Base-by-base conservation (phyloP, 2,797 vertebrate species). In the Poeciliopsis gracilis region DNA sequence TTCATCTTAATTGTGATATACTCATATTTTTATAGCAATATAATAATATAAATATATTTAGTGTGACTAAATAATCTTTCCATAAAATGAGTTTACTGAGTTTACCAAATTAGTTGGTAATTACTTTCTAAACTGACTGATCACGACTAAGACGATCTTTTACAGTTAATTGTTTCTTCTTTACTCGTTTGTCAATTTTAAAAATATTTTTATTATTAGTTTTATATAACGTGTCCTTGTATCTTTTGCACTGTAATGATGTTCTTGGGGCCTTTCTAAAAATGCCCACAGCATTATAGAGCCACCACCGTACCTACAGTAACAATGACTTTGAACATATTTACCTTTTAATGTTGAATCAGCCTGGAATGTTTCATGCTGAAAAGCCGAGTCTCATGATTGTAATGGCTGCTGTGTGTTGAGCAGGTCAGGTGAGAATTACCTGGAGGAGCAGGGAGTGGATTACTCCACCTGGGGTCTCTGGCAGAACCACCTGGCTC, bases 401-500 rank as follows among this genome's bases (percentile, higher is more conserved):
- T 67, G 18, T 38, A 20, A 1, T 20, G 61, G 10, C 30, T 41
- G 30, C 15, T 79, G 13, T 2, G n/a, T 75, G 20, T 81, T 3
- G 84, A 93, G 91, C 0, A 96, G 96, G 20, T 89, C 91, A 0
- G 98, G 98, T 2, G 95, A 97, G 20, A 77, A 87, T 0, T 95
- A 95, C n/a, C 92, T 99, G 90, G 0, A 0, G 0, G 66, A 36
- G 0, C 97, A 98, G 90, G 97, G 97, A 0, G 96, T 98, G 0
- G 94, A 96, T 0, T 72, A 18, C 0, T 96, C 95, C 10, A 0
- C 47, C 2, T 99, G 97, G 97, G 97, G 96, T 9, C 82, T 98
- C 15, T 99, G 97, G 97, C 94, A 94, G 95, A 99, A 98, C 78
- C 95, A 97, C 3, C 0, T 98, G 55, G 97, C 97, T 13, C 86